Percentiles rank a stretch among this genome's conserved stretches.
These are phyloP conservation scores for Drosophila nr. perissopoda DNA, from an alignment of 2,888 invertebrate genomes.

Conservation along the genomic window DNA sequence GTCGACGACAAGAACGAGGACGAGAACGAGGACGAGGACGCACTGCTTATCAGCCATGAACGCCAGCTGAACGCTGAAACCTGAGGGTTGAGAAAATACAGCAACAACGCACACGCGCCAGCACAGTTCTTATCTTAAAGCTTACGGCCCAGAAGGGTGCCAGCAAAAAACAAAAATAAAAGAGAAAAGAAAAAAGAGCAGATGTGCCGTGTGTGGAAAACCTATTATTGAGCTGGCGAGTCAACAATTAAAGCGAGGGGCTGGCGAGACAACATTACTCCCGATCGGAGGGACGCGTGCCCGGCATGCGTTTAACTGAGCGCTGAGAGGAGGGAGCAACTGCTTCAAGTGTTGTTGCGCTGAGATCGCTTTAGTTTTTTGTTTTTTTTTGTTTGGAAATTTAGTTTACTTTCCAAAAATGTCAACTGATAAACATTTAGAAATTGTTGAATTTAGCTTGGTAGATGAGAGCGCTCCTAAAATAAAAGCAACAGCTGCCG, in stretches of 20 bases:
- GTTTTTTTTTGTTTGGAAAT: constrained; percentile 5
- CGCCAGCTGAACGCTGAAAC: constrained; percentile 39
- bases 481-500: constrained; percentile 46
- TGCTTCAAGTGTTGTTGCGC: background rate
- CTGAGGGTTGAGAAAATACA: constrained; percentile 58
- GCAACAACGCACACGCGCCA: constrained; percentile 29
- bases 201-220: constrained; percentile 59
- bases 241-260: constrained; percentile 49
- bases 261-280: constrained; percentile 3
- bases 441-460: constrained; percentile 61
- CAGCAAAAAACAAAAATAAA: background rate
- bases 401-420: constrained; percentile 47
- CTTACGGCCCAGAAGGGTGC: constrained; percentile 57
- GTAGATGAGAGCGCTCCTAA: constrained; percentile 61
- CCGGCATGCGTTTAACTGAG: constrained; percentile 54
- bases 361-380: constrained; percentile 28
- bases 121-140: constrained; percentile 73
- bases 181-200: constrained; percentile 61
- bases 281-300: constrained; percentile 61
- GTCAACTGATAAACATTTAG: constrained; percentile 66
- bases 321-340: background rate
- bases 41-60: constrained; percentile 69
- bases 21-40: constrained; percentile 21
- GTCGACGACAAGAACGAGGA: constrained; percentile 41
- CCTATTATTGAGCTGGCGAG: constrained; percentile 51